These are phyloP conservation scores for Coregonus sp. DNA, from an alignment of 2,797 vertebrate species.

Conservation along the genomic window DNA sequence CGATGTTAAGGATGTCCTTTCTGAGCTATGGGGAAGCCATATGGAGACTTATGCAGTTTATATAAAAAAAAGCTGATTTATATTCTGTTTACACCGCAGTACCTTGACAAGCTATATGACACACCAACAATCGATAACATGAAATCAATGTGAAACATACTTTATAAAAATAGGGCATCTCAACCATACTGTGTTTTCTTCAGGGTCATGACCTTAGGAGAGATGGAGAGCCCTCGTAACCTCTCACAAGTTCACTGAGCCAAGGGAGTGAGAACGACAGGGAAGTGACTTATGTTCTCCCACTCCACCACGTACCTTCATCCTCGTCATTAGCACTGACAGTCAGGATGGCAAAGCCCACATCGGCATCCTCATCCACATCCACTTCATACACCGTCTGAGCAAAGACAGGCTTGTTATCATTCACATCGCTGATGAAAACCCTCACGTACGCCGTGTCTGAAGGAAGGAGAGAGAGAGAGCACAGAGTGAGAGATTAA, in stretches of 20 bases:
- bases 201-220: background rate
- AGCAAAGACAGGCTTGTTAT: conserved; percentile 87
- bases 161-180: background rate
- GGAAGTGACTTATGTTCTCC: background rate
- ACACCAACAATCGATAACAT: background rate
- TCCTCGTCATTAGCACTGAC: conserved; percentile 87
- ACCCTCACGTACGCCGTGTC: conserved; percentile 85
- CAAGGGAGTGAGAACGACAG: background rate
- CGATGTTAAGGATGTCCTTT: background rate
- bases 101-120: background rate
- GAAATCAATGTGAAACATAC: background rate
- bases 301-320: conserved; percentile 74
- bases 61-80: background rate
- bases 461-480: conserved; percentile 57
- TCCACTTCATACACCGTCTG: conserved; percentile 80
- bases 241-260: background rate
- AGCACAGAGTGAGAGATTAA: conserved; percentile 60
- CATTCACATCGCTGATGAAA: conserved; percentile 88
- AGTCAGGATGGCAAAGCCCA: conserved; percentile 80
- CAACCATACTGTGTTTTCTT: background rate
- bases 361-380: conserved; percentile 85
- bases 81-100: background rate
- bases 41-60: background rate
- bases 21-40: background rate
- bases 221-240: background rate